Base-by-base conservation (phyloP, 1,140 invertebrate genomes). In the Drosophila willistoni region DNA sequence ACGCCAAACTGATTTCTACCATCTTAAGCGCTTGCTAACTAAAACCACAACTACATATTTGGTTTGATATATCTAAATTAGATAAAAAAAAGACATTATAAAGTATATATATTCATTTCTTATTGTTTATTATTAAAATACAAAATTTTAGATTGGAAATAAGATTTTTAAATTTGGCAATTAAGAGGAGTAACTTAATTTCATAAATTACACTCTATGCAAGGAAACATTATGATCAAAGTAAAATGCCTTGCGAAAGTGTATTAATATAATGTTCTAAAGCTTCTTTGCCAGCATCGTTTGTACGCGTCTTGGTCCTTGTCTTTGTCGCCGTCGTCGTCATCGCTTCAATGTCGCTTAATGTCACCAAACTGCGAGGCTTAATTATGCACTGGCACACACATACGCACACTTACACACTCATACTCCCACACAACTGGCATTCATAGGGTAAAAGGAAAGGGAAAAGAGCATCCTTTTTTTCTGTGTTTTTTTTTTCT, bases 311-410 rank as follows among this genome's bases (percentile, higher is more conserved):
- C 44, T 17, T 17, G 7, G 7, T 47, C 44, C 44, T 17, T 7
- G 7, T 47, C 9, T 17, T 19, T 19, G 19, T 51, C 12, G 3
- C 10, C 44, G 44, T 51, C 10, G 17, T 14, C 44, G 17, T 51
- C 44, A 51, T 69, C 79, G 74, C 74, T 72, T 79, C 71, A 85
- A 75, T 85, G 79, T 79, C 64, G 78, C 81, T 81, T 86, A 85
- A 86, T 82, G 82, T 86, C 82, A 74, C 71, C 81, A 64, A 71
- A 71, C 76, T 63, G 68, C 63, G 61, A 34, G 74, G 64, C 78
- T 85, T 84, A 86, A 81, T 81, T 78, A 71, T 84, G 81, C 81
- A 86, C 72, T 55, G 63, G 54, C 65, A 73, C 65, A 83, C 55
- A 74, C 68, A 66, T 29, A 63, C 14, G 54, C 42, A 68, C 34